phyloP scores from a whole-genome alignment of 2,888 invertebrate genomes.

The Epistrophe eligans region DNA sequence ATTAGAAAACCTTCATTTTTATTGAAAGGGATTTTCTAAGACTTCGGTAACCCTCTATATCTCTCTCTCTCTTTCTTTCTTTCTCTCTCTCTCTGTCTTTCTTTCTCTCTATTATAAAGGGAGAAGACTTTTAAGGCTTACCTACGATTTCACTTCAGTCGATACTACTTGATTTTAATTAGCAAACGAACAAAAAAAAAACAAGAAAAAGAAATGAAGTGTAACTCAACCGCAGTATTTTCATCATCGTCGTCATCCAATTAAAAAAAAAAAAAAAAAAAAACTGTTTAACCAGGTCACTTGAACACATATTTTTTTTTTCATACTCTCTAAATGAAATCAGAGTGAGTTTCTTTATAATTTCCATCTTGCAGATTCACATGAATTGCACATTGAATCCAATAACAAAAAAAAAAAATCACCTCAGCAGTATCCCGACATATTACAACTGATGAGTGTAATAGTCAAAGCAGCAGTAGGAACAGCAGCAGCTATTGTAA shows the following conservation, averaged over 20 bases:
- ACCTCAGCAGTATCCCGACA: background rate
- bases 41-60: background rate
- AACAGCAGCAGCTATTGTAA: background rate
- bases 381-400: constrained; percentile 8
- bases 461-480: background rate
- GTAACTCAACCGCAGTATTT: background rate
- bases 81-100: too few species aligned
- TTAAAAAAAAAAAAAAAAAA: constrained; percentile 10
- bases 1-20: background rate
- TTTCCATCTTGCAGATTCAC: constrained; percentile 10
- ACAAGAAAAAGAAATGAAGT: constrained; percentile 19
- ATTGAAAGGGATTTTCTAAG: constrained; percentile 21
- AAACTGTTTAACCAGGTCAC: constrained; percentile 25
- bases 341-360: constrained; percentile 37
- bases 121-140: constrained; percentile 3
- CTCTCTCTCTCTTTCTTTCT: too few species aligned
- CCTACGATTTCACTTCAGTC: constrained; percentile 25
- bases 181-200: background rate
- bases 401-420: background rate
- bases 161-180: constrained; percentile 28
- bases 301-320: constrained; percentile 6
- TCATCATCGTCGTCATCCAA: constrained; percentile 14
- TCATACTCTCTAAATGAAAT: constrained; percentile 4
- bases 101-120: background rate
- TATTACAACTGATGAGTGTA: background rate